Conservation (phyloP, 2,113 vertebrate species). For the Rhegmatorhina hoffmannsi region DNA sequence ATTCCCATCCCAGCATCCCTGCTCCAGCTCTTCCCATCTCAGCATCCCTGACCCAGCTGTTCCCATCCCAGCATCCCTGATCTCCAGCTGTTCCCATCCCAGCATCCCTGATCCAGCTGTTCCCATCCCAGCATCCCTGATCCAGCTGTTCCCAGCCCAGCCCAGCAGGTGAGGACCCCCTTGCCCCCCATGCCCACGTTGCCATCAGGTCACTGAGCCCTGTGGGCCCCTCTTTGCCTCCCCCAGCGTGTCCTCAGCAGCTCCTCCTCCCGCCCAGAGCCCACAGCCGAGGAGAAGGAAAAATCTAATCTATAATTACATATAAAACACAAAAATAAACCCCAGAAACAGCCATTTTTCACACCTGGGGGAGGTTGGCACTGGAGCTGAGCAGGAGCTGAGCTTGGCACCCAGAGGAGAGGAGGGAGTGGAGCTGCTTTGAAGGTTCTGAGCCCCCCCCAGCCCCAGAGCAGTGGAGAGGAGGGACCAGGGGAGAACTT, state of each 20-base stretch:
- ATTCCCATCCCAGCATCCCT: too few relatives aligned
- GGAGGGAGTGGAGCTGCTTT: not conserved
- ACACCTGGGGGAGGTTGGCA: not conserved
- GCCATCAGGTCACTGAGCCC: not conserved
- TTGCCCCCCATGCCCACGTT: not conserved
- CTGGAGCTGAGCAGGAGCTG: not conserved
- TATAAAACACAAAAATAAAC: not conserved
- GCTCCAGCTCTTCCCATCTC: too few relatives aligned
- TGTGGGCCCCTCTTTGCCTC: not conserved
- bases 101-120: too few relatives aligned
- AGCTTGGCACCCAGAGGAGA: not conserved
- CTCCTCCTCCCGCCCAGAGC: not conserved
- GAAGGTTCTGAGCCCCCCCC: not conserved
- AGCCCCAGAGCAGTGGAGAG: not conserved
- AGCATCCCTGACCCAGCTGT: too few relatives aligned
- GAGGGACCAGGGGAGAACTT: not conserved
- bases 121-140: too few relatives aligned
- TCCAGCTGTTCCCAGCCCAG: not conserved
- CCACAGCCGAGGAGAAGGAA: not conserved
- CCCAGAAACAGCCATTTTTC: not conserved
- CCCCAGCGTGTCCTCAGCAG: not conserved
- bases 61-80: too few relatives aligned
- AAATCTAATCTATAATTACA: not conserved
- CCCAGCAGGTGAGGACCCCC: not conserved
- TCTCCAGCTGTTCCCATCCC: too few relatives aligned